These are phyloP conservation scores for Trichechus manatus DNA, from an alignment of 2,113 vertebrate genomes.

Conservation along the genomic window DNA sequence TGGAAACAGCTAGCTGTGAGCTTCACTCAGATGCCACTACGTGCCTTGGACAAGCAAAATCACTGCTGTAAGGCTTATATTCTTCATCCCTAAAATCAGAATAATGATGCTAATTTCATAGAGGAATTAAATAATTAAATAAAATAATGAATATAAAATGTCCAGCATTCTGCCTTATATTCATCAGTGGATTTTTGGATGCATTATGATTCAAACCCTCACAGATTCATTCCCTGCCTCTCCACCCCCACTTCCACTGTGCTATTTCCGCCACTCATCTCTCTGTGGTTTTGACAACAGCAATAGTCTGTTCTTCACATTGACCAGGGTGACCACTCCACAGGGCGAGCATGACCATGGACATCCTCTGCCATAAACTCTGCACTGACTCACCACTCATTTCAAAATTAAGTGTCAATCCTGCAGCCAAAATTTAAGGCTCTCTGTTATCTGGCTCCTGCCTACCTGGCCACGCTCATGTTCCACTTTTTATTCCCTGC, in stretches of 20 bases:
- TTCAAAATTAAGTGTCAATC: not conserved
- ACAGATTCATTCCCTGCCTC: not conserved
- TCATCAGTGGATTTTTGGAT: not conserved
- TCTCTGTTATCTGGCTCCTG: not conserved
- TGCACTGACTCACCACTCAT: not conserved
- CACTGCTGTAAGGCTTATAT: not conserved
- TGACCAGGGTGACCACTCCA: not conserved
- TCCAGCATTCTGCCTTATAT: not conserved
- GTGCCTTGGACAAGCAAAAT: not conserved
- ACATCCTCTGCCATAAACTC: not conserved
- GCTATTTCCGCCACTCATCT: not conserved
- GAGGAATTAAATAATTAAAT: not conserved
- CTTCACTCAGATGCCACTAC: not conserved
- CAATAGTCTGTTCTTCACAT: not conserved
- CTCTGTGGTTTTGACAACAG: not conserved
- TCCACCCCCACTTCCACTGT: not conserved
- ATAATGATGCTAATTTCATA: not conserved
- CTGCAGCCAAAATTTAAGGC: not conserved
- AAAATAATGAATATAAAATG: not conserved
- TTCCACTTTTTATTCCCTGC: not conserved
- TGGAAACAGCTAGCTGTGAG: not conserved
- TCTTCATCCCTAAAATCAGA: not conserved
- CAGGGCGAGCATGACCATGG: not conserved
- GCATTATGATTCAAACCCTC: not conserved
- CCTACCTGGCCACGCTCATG: not conserved